Conservation (phyloP, 2,113 vertebrate genomes). For the human (Homo sapiens) region DNA sequence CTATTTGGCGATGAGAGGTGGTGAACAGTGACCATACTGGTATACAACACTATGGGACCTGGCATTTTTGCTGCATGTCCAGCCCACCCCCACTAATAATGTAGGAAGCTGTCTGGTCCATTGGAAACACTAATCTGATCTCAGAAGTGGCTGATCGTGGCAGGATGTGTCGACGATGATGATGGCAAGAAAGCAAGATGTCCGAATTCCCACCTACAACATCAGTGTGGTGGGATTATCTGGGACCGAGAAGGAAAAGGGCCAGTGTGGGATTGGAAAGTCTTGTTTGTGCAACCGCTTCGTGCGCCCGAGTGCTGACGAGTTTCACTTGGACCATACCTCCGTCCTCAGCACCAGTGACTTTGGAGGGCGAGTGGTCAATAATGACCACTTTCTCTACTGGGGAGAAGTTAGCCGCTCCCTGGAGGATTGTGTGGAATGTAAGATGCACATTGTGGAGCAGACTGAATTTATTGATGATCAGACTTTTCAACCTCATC, state of each 20-base stretch:
- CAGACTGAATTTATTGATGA: conserved; percentile 99
- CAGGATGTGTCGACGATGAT: conserved; percentile 95
- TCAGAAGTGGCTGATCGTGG: conserved; percentile 79
- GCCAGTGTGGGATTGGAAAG: conserved; percentile 96
- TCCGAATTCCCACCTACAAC: conserved; percentile 94
- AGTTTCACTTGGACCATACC: conserved; percentile 97
- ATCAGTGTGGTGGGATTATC: conserved; percentile 97
- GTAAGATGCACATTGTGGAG: conserved; percentile 95
- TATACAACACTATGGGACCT: conserved; percentile 48
- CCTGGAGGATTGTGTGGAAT: conserved; percentile 94
- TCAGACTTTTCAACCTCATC: conserved; percentile 97
- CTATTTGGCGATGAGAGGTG: conserved; percentile 13
- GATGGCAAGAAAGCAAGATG: conserved; percentile 99
- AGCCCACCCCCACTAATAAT: conserved; percentile 48
- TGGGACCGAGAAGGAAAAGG: conserved; percentile 98
- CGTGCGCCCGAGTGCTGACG: conserved; percentile 94
- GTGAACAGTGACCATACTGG: conserved; percentile 61
- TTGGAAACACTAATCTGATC: conserved; percentile 69
- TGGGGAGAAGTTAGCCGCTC: conserved; percentile 94
- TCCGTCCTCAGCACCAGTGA: conserved; percentile 99
- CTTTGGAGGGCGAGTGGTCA: conserved; percentile 97
- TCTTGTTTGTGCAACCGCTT: conserved; percentile 98
- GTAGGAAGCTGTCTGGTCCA: background rate
- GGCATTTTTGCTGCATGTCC: background rate
- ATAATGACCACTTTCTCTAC: conserved; percentile 99